Evolutionary conservation across 1,140 invertebrate genomes (phyloP).

Genomic region (Bombus pyrosoma): DNA sequence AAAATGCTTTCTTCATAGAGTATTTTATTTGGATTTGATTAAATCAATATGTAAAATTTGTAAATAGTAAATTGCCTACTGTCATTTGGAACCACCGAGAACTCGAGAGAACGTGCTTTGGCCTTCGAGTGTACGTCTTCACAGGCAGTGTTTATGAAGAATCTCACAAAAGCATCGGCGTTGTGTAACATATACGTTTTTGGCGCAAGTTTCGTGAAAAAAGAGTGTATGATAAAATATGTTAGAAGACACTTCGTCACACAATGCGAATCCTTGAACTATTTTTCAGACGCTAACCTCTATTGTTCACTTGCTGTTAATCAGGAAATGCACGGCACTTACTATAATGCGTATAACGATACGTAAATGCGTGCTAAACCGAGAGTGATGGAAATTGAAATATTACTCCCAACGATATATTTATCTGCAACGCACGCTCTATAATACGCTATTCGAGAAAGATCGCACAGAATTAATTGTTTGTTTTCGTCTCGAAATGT

Average conservation of each 20-base stretch:
- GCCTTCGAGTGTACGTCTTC: background rate
- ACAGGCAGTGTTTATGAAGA: background rate
- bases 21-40: background rate
- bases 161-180: conserved; percentile 18
- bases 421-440: background rate
- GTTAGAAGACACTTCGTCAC: conserved; percentile 2
- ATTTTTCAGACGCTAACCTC: conserved; percentile 45
- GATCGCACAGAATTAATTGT: conserved; percentile 12
- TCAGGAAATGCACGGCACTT: background rate
- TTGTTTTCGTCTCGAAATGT: conserved; percentile 20
- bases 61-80: conserved; percentile 45
- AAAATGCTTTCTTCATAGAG: background rate
- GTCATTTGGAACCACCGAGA: conserved; percentile 51
- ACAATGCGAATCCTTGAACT: conserved; percentile 8
- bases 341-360: background rate
- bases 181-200: conserved; percentile 19
- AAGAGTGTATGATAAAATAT: background rate
- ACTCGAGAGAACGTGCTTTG: background rate
- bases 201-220: conserved; percentile 16
- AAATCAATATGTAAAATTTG: conserved; percentile 5
- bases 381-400: background rate
- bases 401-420: background rate
- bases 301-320: background rate
- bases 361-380: background rate
- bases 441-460: conserved; percentile 29